Percentiles rank a stretch among this genome's conserved stretches.
Conservation (phyloP, 2,113 vertebrate genomes). For the Carassius carassius region DNA sequence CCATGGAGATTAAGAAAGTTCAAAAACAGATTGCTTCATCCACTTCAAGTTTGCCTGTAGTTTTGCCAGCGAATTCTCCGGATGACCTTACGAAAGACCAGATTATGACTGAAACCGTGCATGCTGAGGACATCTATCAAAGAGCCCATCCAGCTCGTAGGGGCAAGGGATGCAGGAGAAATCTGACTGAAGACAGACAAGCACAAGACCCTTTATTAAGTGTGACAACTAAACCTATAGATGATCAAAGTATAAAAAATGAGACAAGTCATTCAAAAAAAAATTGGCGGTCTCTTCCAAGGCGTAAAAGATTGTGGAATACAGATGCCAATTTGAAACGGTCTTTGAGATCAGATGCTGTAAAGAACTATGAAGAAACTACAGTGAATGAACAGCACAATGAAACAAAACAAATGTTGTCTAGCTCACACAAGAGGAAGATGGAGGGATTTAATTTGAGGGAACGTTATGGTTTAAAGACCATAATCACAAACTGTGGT, state of each 20-base stretch:
- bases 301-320: constrained; percentile 56
- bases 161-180: constrained; percentile 41
- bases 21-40: constrained; percentile 25
- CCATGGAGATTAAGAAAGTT: neutral
- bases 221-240: constrained; percentile 48
- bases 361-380: constrained; percentile 1
- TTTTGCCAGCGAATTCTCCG: constrained; percentile 28
- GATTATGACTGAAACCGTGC: neutral
- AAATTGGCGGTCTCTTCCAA: constrained; percentile 58
- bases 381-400: neutral
- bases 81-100: constrained; percentile 43
- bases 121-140: neutral
- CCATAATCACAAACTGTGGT: constrained; percentile 73
- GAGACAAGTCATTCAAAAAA: constrained; percentile 16
- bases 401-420: neutral
- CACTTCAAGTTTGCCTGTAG: constrained; percentile 29
- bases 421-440: constrained; percentile 63
- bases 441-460: constrained; percentile 67
- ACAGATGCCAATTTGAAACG: constrained; percentile 47
- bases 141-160: constrained; percentile 3
- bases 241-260: constrained; percentile 11
- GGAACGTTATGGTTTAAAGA: constrained; percentile 72
- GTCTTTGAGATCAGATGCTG: constrained; percentile 21
- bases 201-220: neutral
- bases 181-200: constrained; percentile 2